Conservation (phyloP, 2,113 vertebrate species). For the Eidolon helvum region DNA sequence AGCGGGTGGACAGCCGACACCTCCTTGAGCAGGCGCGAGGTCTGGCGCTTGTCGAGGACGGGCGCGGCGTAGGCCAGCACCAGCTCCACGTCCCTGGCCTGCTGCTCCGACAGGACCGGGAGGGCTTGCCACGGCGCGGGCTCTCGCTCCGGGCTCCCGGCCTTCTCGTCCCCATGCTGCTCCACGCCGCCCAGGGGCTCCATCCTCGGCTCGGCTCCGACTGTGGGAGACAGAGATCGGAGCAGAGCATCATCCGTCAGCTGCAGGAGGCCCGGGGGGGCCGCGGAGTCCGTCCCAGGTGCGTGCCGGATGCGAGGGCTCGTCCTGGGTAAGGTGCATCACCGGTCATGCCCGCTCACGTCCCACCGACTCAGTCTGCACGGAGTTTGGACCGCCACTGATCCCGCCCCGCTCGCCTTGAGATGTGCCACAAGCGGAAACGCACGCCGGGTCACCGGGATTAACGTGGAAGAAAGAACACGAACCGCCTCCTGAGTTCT, state of each 20-base stretch:
- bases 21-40: conserved; percentile 85
- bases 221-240: conserved; percentile 74
- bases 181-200: neutral
- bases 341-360: rapidly evolving
- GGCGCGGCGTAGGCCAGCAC: conserved; percentile 86
- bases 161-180: conserved; percentile 43
- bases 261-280: neutral
- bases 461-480: neutral
- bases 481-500: too few relatives aligned
- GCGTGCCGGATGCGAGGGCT: neutral
- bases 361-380: neutral
- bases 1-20: conserved; percentile 83
- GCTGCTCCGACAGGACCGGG: conserved; percentile 89
- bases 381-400: neutral
- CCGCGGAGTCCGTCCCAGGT: neutral
- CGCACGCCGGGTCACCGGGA: neutral
- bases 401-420: neutral
- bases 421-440: neutral
- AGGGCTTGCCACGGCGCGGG: conserved; percentile 78
- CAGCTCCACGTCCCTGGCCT: conserved; percentile 81
- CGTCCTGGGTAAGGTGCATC: rapidly evolving
- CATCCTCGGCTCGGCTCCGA: conserved; percentile 21
- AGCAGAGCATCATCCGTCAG: conserved; percentile 25
- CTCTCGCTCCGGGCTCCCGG: neutral
- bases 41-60: conserved; percentile 87